phyloP scores from a whole-genome alignment of 2,113 vertebrate genomes.

The Ciconia boyciana region DNA sequence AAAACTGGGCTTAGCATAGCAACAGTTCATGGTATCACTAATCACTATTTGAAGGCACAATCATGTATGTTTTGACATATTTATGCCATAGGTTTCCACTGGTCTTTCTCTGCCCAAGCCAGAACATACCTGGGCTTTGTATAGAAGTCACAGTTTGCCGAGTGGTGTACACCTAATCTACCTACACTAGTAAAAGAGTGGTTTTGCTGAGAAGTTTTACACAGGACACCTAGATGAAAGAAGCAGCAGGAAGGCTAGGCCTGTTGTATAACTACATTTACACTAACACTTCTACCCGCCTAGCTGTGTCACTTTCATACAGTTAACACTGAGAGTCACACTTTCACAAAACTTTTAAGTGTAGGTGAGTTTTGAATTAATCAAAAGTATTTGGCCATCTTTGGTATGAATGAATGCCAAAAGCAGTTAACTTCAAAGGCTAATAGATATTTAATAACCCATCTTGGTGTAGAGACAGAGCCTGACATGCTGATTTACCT shows the following conservation, averaged over 20 bases:
- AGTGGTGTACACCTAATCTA: neutral
- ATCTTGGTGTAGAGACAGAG: conserved; percentile 4
- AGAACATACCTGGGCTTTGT: neutral
- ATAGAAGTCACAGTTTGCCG: neutral
- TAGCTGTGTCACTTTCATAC: neutral
- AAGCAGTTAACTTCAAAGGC: conserved; percentile 56
- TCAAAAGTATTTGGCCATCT: neutral
- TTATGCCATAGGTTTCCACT: neutral
- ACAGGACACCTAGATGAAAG: neutral
- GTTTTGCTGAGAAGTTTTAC: neutral
- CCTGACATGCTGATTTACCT: conserved; percentile 62
- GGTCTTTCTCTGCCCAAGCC: neutral
- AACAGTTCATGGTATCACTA: neutral
- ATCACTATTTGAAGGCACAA: neutral
- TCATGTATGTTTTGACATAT: neutral
- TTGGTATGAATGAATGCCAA: conserved; percentile 44
- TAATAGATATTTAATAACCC: conserved; percentile 47
- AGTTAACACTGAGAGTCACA: neutral
- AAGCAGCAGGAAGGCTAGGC: neutral
- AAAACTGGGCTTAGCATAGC: neutral
- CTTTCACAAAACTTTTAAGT: neutral
- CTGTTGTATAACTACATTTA: neutral
- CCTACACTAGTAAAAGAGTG: neutral
- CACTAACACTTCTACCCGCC: neutral
- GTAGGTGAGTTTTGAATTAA: neutral